phyloP scores from a whole-genome alignment of 1,140 invertebrate species.

The Nephotettix cincticeps region DNA sequence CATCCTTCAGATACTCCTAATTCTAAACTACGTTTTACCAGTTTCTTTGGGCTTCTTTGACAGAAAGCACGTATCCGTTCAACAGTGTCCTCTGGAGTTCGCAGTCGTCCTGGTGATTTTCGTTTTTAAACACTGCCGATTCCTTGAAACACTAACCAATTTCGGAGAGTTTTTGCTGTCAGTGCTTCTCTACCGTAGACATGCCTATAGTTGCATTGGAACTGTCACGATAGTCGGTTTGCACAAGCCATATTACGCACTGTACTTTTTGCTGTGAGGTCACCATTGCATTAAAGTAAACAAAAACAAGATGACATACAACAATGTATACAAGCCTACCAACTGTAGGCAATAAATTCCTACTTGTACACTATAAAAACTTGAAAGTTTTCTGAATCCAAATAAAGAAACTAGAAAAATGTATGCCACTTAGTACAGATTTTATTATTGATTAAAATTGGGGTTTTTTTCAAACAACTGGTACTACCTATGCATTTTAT shows the following conservation, averaged over 20 bases:
- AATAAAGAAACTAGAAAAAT: background rate
- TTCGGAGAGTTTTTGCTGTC: background rate
- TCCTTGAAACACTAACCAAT: conserved; percentile 8
- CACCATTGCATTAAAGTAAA: background rate
- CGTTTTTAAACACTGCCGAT: background rate
- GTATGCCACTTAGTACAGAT: background rate
- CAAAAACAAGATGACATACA: background rate
- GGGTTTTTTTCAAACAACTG: background rate
- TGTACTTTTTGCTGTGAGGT: background rate
- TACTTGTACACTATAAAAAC: background rate
- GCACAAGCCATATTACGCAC: conserved; percentile 1
- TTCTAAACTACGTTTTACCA: background rate
- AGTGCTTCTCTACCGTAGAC: background rate
- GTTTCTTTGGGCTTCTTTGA: conserved; percentile 4
- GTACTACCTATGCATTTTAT: too few species aligned
- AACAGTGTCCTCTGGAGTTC: background rate
- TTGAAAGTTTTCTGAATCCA: background rate
- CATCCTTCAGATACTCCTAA: conserved; percentile 2
- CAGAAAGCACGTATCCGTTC: background rate
- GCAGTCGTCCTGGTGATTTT: background rate
- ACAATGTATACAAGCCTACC: background rate
- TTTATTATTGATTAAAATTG: background rate
- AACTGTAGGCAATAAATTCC: background rate
- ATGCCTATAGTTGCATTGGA: background rate
- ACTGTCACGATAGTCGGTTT: conserved; percentile 11